Evolutionary conservation across 2,797 vertebrate species (phyloP).

Genomic region (Myioborus miniatus): DNA sequence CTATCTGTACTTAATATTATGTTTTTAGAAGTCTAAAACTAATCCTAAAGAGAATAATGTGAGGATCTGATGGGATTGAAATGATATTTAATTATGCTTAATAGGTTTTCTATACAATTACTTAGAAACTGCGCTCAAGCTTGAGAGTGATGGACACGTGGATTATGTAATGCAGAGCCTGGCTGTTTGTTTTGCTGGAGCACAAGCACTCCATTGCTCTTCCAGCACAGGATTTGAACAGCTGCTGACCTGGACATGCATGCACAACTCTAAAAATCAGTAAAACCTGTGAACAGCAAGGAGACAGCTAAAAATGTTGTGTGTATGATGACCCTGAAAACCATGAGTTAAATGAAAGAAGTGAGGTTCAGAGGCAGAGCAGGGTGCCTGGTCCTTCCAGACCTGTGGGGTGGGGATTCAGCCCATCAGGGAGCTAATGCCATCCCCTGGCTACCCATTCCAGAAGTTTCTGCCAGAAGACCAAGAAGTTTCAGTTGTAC

Average conservation of each 20-base stretch:
- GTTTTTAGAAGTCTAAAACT: neutral
- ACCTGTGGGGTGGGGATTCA: neutral
- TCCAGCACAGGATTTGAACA: neutral
- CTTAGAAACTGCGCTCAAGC: neutral
- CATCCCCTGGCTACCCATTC: neutral
- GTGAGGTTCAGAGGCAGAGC: rapidly evolving
- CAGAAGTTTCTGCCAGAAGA: neutral
- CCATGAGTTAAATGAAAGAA: neutral
- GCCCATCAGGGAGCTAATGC: too few relatives aligned
- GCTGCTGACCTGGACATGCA: neutral
- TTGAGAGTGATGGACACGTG: neutral
- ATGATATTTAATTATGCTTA: neutral
- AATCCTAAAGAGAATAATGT: neutral
- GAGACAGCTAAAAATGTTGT: neutral
- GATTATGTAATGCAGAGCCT: neutral
- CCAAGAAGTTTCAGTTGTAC: neutral
- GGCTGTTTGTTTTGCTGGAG: neutral
- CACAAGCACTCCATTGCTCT: neutral
- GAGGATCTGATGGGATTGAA: neutral
- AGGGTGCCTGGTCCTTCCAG: neutral
- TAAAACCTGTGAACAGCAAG: neutral
- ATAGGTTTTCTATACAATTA: neutral
- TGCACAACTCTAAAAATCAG: neutral
- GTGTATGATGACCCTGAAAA: neutral
- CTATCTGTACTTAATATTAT: neutral